A percentile compares a stretch with the other conserved stretches of the same genome.
These are phyloP conservation scores for Ophioninae sp. DNA, from an alignment of 2,888 invertebrate species.

Conservation along the genomic window DNA sequence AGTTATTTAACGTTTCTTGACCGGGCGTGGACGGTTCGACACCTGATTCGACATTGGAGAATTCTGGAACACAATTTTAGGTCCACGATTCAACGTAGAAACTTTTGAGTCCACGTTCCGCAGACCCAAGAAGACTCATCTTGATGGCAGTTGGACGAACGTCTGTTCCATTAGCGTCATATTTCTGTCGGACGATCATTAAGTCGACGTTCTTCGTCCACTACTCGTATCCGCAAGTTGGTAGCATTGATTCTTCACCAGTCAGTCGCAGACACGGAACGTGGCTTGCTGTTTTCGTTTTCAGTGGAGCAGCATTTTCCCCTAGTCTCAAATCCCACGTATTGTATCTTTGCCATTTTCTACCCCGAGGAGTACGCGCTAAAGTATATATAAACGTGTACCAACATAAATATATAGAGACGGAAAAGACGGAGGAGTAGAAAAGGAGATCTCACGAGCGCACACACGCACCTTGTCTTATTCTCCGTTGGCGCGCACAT, in stretches of 20 bases:
- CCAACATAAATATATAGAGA: slow-evolving; percentile 28
- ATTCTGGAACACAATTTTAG: too few species aligned
- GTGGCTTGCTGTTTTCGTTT: slow-evolving; percentile 71
- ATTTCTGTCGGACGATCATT: slow-evolving; percentile 6
- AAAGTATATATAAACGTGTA: slow-evolving; percentile 24
- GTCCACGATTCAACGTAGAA: too few species aligned
- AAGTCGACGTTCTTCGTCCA: slow-evolving; percentile 12
- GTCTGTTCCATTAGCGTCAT: not conserved
- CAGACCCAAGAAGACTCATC: not conserved
- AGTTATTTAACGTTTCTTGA: slow-evolving; percentile 60
- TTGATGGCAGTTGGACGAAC: slow-evolving; percentile 6
- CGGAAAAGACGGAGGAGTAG: not conserved
- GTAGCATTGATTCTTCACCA: slow-evolving; percentile 68
- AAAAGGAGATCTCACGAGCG: slow-evolving; percentile 31
- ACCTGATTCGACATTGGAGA: too few species aligned
- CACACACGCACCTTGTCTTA: slow-evolving; percentile 60
- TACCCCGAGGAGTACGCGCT: slow-evolving; percentile 40
- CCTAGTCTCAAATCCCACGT: slow-evolving; percentile 54
- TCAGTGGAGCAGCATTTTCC: slow-evolving; percentile 62
- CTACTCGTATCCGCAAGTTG: slow-evolving; percentile 29
- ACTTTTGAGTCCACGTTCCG: too few species aligned
- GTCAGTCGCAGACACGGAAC: slow-evolving; percentile 71
- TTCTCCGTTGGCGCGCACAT: slow-evolving; percentile 68
- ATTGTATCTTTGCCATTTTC: slow-evolving; percentile 57
- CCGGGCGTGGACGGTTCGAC: slow-evolving; percentile 13